Conservation (phyloP, 1,140 invertebrate genomes). For the Apolygus lucorum region DNA sequence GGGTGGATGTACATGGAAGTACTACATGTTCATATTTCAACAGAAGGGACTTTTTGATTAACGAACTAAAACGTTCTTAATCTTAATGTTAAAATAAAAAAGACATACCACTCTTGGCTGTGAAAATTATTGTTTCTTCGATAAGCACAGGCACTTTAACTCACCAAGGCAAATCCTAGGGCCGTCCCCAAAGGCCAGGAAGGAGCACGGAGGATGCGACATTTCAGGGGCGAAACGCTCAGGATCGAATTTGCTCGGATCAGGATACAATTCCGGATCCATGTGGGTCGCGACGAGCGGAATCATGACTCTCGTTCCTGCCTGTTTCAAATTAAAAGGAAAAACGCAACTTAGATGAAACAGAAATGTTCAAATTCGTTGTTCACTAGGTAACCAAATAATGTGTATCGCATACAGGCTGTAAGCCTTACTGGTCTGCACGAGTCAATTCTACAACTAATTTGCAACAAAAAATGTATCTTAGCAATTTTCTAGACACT, state of each 20-base stretch:
- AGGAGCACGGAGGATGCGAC: background rate
- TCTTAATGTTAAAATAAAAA: too few species aligned
- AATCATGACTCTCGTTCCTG: background rate
- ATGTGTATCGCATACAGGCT: background rate
- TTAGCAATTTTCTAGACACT: too few species aligned
- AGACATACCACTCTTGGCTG: too few species aligned
- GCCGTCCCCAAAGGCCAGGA: background rate
- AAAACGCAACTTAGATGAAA: background rate
- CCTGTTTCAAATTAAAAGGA: background rate
- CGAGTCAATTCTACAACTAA: too few species aligned
- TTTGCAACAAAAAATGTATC: too few species aligned
- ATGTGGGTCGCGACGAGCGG: background rate
- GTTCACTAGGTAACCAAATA: background rate
- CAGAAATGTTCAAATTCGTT: background rate
- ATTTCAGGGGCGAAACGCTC: background rate
- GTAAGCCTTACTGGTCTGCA: too few species aligned
- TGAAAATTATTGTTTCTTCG: too few species aligned
- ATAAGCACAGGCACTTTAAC: too few species aligned
- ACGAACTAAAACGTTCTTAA: too few species aligned
- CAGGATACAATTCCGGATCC: background rate
- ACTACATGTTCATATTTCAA: too few species aligned
- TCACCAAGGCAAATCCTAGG: constrained; percentile 49
- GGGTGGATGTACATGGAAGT: too few species aligned
- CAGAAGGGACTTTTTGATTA: too few species aligned
- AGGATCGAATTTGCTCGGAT: background rate